Percentiles rank a stretch among this genome's conserved stretches.
phyloP scores from a whole-genome alignment of 2,113 vertebrate genomes.

The Alectura lathami region DNA sequence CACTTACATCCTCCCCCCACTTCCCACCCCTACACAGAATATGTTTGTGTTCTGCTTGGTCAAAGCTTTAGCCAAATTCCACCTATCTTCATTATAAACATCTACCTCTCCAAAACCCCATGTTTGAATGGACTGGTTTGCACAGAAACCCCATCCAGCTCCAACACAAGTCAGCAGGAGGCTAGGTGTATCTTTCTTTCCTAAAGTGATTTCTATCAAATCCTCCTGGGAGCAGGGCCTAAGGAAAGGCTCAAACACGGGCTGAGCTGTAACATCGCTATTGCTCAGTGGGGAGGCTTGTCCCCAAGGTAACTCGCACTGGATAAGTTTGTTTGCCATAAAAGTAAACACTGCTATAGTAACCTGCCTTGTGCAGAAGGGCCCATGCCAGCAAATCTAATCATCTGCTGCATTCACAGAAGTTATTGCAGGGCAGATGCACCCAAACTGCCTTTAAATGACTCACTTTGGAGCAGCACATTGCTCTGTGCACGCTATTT shows the following conservation, averaged over 20 bases:
- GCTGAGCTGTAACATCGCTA: not conserved
- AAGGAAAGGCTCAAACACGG: not conserved
- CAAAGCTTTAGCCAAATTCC: not conserved
- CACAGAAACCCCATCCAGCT: not conserved
- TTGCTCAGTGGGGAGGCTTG: not conserved
- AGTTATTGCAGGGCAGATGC: constrained; percentile 20
- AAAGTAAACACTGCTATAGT: constrained; percentile 66
- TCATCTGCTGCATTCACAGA: not conserved
- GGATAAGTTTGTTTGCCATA: constrained; percentile 43
- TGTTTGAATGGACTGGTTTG: not conserved
- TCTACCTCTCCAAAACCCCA: not conserved
- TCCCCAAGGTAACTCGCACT: constrained; percentile 10
- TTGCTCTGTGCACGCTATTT: not conserved
- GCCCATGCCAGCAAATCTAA: not conserved
- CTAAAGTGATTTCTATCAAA: not conserved
- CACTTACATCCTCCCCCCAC: not conserved
- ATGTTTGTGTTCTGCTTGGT: not conserved
- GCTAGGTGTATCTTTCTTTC: not conserved
- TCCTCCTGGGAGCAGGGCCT: not conserved
- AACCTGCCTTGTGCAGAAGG: constrained; percentile 5
- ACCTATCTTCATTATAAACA: not conserved
- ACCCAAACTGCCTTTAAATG: constrained; percentile 14
- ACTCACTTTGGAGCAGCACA: not conserved
- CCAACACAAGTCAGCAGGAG: not conserved
- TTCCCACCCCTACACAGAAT: rapidly evolving